Base-by-base conservation (phyloP, 2,113 vertebrate genomes). In the Myxocyprinus asiaticus region DNA sequence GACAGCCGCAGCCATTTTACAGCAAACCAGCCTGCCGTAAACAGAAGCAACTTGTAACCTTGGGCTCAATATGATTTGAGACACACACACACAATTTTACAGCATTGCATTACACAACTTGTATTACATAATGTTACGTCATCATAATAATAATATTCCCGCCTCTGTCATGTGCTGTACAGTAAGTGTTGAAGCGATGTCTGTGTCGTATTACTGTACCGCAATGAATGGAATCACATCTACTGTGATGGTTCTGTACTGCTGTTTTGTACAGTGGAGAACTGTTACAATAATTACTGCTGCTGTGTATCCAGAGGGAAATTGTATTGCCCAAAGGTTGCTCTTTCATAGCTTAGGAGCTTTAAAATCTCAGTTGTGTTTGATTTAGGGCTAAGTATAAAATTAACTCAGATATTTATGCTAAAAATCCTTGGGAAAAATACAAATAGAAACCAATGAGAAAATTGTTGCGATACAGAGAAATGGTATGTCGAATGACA, bases 31-130 rank as follows among this genome's bases (percentile, higher is more conserved):
- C 47, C 45, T 59, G 62, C 10, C 55, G 47, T 67, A 82, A 77
- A 77, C 68, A 66, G 58, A 79, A 74, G 71, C 77, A 71, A 53
- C 55, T 67, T 61, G 22, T 82, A 47, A 79, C 65, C 69, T 67
- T 73, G 69, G 48, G 62, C 69, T 45, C 69, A 48, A 47, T 64
- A 73, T 53, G 14, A 56, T 17, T 63, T 22, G 59, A 71, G 33
- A 79, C 33, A 50, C 55, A 78, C 67, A 79, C n/a, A 56, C 0
- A 58, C 59, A 71, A 33, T 33, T 63, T 65, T 42, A 45, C 33
- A 44, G 48, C 61, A 22, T 14, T 15, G 48, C 8, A 12, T 56
- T 63, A 22, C 59, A 63, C n/a, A 66, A 65, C 62, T 48, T 22
- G 17, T 50, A 48, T 74, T 74, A 74, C 45, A 63, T 74, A 74